A percentile compares a stretch with the other conserved stretches of the same genome.
Evolutionary conservation across 2,797 vertebrate species (phyloP).

Genomic region (Tinamus major): DNA sequence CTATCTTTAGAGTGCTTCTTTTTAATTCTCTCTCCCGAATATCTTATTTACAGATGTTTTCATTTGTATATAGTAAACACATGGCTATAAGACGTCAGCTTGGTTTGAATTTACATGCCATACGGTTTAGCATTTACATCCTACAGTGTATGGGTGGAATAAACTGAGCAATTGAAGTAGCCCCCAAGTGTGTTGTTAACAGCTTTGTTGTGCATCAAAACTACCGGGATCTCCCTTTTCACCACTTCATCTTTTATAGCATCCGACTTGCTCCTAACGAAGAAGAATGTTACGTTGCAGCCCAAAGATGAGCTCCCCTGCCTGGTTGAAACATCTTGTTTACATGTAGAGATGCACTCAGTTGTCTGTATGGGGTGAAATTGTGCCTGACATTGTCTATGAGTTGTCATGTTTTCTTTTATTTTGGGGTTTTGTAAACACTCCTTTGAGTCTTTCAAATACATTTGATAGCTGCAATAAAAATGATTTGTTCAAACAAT

Average conservation of each 20-base stretch:
- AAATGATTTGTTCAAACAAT: constrained; percentile 84
- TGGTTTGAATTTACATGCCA: constrained; percentile 48
- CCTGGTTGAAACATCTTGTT: constrained; percentile 75
- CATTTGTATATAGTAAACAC: constrained; percentile 66
- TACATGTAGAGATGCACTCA: constrained; percentile 75
- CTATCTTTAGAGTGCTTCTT: neutral
- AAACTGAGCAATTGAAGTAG: constrained; percentile 42
- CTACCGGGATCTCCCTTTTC: constrained; percentile 26
- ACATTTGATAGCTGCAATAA: constrained; percentile 83
- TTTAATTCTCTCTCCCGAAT: constrained; percentile 17
- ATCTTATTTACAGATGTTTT: constrained; percentile 37
- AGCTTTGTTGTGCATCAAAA: constrained; percentile 1
- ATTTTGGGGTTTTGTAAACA: constrained; percentile 75
- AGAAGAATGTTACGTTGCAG: neutral
- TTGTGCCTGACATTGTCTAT: constrained; percentile 83
- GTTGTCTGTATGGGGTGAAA: constrained; percentile 81
- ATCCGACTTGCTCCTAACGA: neutral
- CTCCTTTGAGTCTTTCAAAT: constrained; percentile 82
- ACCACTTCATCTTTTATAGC: constrained; percentile 14
- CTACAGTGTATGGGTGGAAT: constrained; percentile 39
- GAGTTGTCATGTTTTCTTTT: constrained; percentile 68
- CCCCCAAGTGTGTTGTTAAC: neutral
- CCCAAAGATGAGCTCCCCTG: constrained; percentile 55
- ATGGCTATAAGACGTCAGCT: constrained; percentile 49
- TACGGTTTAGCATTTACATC: constrained; percentile 24